These are phyloP conservation scores for Ivindomyrus marchei DNA, from an alignment of 2,113 vertebrate genomes.

Conservation along the genomic window DNA sequence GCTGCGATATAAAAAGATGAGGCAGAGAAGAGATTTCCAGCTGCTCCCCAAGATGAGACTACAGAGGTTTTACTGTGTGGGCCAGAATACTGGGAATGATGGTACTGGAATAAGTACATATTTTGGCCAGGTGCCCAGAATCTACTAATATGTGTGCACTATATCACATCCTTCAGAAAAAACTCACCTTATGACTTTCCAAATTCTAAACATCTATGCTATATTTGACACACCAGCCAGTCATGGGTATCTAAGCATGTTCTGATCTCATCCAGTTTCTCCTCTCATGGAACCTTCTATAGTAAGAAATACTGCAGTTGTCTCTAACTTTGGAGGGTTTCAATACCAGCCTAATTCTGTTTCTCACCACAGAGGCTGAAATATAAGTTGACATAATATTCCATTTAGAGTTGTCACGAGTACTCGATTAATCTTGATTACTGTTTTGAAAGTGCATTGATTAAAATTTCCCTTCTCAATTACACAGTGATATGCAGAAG, in stretches of 20 bases:
- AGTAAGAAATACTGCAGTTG: not conserved
- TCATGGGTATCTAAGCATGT: not conserved
- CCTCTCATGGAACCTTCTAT: not conserved
- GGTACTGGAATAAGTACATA: not conserved
- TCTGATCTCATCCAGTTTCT: not conserved
- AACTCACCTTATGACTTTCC: not conserved
- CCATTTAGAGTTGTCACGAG: not conserved
- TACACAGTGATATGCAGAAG: not conserved
- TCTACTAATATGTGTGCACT: not conserved
- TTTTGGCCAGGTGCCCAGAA: not conserved
- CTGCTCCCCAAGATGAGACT: not conserved
- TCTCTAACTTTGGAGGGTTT: not conserved
- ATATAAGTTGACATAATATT: not conserved
- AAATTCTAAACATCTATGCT: not conserved
- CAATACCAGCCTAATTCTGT: not conserved
- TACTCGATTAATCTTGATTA: not conserved
- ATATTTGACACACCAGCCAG: not conserved
- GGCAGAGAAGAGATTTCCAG: not conserved
- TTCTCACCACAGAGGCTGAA: not conserved
- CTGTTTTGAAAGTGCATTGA: not conserved
- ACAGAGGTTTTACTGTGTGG: not conserved
- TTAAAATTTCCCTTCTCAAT: not conserved
- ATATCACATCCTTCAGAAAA: not conserved
- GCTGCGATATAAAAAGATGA: not conserved
- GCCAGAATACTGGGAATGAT: not conserved